Base-by-base conservation (phyloP, 2,113 vertebrate species). In the Dicerorhinus sumatrensis region DNA sequence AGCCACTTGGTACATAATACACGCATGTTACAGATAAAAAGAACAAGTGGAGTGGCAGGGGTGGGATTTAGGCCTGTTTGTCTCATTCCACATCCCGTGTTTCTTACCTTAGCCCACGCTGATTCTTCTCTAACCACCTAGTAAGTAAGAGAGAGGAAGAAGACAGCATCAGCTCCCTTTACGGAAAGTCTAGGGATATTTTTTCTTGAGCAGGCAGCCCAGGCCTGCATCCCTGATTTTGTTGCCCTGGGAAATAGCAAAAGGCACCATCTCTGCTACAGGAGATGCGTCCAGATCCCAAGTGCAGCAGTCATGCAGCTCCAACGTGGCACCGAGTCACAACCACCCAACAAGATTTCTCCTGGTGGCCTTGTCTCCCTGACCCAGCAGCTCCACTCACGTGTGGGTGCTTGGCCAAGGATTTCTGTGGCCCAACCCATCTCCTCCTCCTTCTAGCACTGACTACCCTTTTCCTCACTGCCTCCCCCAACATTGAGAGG, bases 251-350 rank as follows among this genome's bases (percentile, higher is more conserved):
- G 21, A 90, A 62, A n/a, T 0, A 54, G 39, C 46, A 27, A 11
- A 54, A 58, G 77, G 25, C 0, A 1, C 51, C 5, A 18, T 46
- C 48, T 65, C 69, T n/a, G 29, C 17, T 0, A 12, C 17, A 29
- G 48, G 10, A 51, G 20, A 12, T 42, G 70, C 42, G 51, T 12
- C 39, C 3, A 69, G 70, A 39, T 56, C 48, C 51, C 60, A 27
- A 18, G 12, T 0, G 29, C 36, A 67, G 5, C 54, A 9, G 10
- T 8, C 48, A 33, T 1, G 0, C 25, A 20, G 17, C n/a, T 23
- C 48, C 48, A 69, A 1, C 3, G 16, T 31, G 31, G 60, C 31
- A 23, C 4, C 0, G n/a, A 46, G 23, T 46, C 2, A 10, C 13
- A 17, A 21, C 42, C 21, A 10, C 46, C 36, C 3, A 58, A 56